Percentiles rank a stretch among this genome's conserved stretches.
phyloP scores from a whole-genome alignment of 23 tunicate species.

The Ciona savignyi region DNA sequence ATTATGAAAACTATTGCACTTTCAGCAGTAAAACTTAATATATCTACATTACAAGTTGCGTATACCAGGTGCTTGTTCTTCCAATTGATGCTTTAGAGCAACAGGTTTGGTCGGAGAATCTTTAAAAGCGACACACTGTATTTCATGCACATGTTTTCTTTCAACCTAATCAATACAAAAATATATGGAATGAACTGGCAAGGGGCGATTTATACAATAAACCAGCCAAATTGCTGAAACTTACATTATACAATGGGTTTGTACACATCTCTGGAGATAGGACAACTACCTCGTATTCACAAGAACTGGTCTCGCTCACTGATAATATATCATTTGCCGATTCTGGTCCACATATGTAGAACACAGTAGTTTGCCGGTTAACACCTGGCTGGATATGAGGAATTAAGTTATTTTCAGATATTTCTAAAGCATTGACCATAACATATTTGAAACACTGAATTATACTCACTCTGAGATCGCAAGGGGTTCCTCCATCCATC shows the following conservation, averaged over 20 bases:
- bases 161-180: too few species aligned
- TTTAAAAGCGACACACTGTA: constrained; percentile 55
- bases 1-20: too few species aligned
- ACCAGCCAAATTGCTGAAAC: neutral
- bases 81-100: constrained; percentile 6
- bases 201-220: too few species aligned
- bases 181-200: too few species aligned
- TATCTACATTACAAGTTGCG: too few species aligned
- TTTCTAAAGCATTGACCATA: neutral
- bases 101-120: constrained; percentile 65
- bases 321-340: constrained; percentile 46
- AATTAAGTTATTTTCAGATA: neutral
- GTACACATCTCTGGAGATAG: constrained; percentile 62
- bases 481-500: constrained; percentile 78
- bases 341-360: constrained; percentile 65
- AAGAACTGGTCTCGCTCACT: constrained; percentile 79
- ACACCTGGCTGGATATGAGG: constrained; percentile 24
- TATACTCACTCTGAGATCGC: constrained; percentile 60
- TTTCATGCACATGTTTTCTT: constrained; percentile 46
- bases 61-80: neutral
- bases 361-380: constrained; percentile 43
- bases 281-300: constrained; percentile 89
- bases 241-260: constrained; percentile 71
- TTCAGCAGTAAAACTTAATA: too few species aligned
- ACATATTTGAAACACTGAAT: neutral